Evolutionary conservation across 2,888 invertebrate genomes (phyloP).

Genomic region (Liposcelis brunnea): DNA sequence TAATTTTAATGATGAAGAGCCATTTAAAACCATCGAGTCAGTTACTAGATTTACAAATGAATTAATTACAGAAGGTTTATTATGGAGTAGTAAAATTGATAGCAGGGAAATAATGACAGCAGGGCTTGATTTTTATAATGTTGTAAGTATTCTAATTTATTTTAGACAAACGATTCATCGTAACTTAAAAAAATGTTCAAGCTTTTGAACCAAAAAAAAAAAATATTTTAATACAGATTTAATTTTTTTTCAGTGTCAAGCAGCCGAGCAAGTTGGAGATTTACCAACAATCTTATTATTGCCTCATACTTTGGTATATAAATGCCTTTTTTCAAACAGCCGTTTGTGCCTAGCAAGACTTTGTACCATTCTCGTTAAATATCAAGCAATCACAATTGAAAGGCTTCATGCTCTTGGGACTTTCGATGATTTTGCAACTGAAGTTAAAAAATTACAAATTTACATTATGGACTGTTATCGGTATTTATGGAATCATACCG

Average conservation of each 20-base stretch:
- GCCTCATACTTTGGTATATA: neutral
- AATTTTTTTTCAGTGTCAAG: neutral
- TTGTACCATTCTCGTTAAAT: neutral
- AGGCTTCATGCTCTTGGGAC: no score
- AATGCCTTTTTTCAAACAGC: neutral
- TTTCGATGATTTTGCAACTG: no score
- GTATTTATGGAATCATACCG: no score
- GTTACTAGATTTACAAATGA: neutral
- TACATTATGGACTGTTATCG: no score
- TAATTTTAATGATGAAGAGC: neutral
- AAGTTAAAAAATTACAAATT: no score
- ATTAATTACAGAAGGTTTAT: neutral
- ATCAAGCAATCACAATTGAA: neutral
- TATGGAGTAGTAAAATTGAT: no score
- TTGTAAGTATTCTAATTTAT: neutral
- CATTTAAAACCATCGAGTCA: neutral
- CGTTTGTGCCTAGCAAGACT: neutral
- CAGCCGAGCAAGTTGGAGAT: neutral
- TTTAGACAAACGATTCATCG: neutral
- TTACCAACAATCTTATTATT: neutral
- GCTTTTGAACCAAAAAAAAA: neutral
- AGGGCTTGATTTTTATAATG: slow-evolving; percentile 1
- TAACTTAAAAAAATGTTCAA: neutral
- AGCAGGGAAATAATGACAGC: neutral
- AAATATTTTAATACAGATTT: neutral